phyloP scores from a whole-genome alignment of 2,888 invertebrate species.

The Fragum fragum region DNA sequence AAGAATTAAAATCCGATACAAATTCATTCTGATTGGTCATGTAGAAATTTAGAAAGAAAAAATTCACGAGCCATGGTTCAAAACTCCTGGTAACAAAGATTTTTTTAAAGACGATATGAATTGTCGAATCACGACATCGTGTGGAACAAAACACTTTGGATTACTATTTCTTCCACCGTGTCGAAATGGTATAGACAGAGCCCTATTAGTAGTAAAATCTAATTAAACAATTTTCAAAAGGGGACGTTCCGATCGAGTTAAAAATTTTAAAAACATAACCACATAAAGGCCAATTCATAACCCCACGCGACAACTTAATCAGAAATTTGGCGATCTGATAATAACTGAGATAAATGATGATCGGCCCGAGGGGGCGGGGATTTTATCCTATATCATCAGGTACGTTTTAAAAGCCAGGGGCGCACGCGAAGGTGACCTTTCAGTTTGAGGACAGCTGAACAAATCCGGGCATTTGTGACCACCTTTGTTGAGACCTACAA shows the following conservation, averaged over 20 bases:
- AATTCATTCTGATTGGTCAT: too few relatives aligned
- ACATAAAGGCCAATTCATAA: constrained; percentile 34
- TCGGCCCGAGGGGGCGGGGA: constrained; percentile 3
- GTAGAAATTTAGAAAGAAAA: too few relatives aligned
- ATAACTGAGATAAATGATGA: constrained; percentile 29
- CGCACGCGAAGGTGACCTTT: constrained; percentile 43
- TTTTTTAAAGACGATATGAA: too few relatives aligned
- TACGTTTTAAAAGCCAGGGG: constrained; percentile 12
- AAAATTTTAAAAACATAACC: constrained; percentile 21
- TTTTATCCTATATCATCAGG: constrained; percentile 15
- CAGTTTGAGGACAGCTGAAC: constrained; percentile 48
- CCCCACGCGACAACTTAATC: constrained; percentile 54
- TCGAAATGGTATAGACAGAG: not conserved
- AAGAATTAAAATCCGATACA: too few relatives aligned
- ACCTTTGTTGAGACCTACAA: constrained; percentile 4
- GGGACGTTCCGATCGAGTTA: constrained; percentile 7
- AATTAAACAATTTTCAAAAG: not conserved
- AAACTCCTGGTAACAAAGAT: too few relatives aligned
- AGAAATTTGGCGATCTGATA: constrained; percentile 18
- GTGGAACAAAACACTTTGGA: too few relatives aligned
- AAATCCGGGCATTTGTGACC: not conserved
- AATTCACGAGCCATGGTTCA: too few relatives aligned
- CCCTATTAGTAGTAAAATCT: not conserved
- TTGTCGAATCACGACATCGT: too few relatives aligned
- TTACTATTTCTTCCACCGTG: too few relatives aligned